Evolutionary conservation across 2,113 vertebrate genomes (phyloP), one percentile per base, ranked within the genome.

Genomic region (Calyptomena viridis): DNA sequence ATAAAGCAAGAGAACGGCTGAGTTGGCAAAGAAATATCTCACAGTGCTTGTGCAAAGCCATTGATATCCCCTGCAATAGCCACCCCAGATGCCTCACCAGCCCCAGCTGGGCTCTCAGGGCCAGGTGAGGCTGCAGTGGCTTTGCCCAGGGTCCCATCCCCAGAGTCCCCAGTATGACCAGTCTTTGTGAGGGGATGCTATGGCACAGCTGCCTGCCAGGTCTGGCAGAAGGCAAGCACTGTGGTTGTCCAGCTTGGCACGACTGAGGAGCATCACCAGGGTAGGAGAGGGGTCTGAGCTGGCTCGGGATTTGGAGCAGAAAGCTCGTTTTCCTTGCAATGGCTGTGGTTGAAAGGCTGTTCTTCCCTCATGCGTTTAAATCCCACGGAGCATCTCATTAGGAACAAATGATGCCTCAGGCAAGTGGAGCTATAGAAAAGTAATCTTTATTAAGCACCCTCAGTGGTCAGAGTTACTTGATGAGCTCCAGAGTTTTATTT

Each of bases 401-500:
- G 93, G 92, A 88, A 79, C 80, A 94, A 94, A 95, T 91, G 91
- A 96, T 74, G 95, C 95, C 90, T 94, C 76, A 22, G 95, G 93
- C 96, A 68, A 90, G 83, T 13, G 53, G 76, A 95, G 76, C 92
- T 90, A 64, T 44, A 58, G 76, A 59, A 84, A 94, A 94, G 83
- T 78, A 90, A 96, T 95, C 92, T 95, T 96, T 94, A 95, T 92
- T 93, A 95, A 96, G 93, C 68, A 87, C 69, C 79, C 92, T 94
- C 85, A 68, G 90, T 27, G 92, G 94, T 50, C 93, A 92, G 95
- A 81, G 85, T 67, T 94, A 52, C 83, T 81, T 93, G 93, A 92
- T 94, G 93, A 97, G 93, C 92, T 92, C 78, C 3, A 2, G 94
- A 59, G 79, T 90, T 97, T 93, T 81, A 90, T 95, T 78, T 96